Base-by-base conservation (phyloP, 2,888 invertebrate genomes). In the Scrobipalpa atriplicella region DNA sequence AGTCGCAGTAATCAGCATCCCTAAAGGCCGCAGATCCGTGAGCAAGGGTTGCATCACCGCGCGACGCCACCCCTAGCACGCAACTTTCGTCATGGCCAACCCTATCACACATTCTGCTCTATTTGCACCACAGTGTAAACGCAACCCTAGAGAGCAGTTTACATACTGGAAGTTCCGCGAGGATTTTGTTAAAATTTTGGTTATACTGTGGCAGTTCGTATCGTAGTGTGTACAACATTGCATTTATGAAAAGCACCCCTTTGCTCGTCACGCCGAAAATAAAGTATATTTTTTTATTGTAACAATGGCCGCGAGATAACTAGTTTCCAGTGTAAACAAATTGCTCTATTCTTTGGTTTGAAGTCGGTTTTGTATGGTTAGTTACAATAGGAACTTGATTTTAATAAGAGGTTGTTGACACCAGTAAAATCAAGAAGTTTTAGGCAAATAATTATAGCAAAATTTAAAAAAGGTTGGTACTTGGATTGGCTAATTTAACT, bases 281-380 rank as follows among this genome's bases (percentile, higher is more conserved):
- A 81, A 85, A 86, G 83, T 82, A 81, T 82, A 79, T 79, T 83
- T 85, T 89, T 84, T 87, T 81, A 86, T 87, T 83, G 78, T 80
- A 87, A 90, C 89, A 90, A 89, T 84, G 75, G 81, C 80, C 79
- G 78, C 70, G 84, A 47, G 79, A 81, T 89, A 88, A 87, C 89
- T 89, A 87, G 85, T 87, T 86, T 85, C 83, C 78, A 87, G 86
- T 90, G 90, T 85, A 89, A 90, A 90, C 90, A 92, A 90, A 90
- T 89, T 89, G 86, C 78, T 84, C 79, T 72, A 84, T 88, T 87
- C 83, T 83, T 80, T 75, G 74, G 75, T 79, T 72, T 72, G 70
- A 72, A 73, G 75, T 71, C 72, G 71, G 73, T 75, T 77, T 56
- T 78, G 76, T 71, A 72, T 19, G 74, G 16, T 6, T 74, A 70